phyloP scores from a whole-genome alignment of 2,113 vertebrate genomes.

The Catharus minimus region DNA sequence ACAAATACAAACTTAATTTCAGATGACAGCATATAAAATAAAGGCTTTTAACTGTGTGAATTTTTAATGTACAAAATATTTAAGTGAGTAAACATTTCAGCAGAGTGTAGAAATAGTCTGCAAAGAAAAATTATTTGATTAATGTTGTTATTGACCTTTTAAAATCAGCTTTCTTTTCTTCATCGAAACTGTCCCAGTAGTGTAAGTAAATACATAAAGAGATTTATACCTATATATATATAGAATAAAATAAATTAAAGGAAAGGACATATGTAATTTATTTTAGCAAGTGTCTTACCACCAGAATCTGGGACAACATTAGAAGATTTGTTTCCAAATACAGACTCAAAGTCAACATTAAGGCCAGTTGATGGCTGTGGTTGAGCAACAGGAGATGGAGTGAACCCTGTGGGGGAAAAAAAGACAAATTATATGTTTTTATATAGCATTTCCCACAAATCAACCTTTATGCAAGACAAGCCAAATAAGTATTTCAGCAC shows the following conservation, averaged over 20 bases:
- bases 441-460: background rate
- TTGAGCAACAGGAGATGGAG: constrained; percentile 83
- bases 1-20: background rate
- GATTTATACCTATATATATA: background rate
- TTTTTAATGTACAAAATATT: background rate
- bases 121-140: background rate
- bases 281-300: constrained; percentile 76
- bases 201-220: background rate
- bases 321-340: constrained; percentile 93
- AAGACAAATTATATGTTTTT: background rate
- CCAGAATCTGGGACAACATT: constrained; percentile 82
- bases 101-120: fast-evolving
- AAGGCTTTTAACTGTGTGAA: background rate
- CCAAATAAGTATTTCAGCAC: background rate
- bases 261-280: background rate
- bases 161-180: background rate
- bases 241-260: background rate
- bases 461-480: background rate
- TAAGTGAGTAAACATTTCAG: background rate
- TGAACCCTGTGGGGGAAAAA: constrained; percentile 78
- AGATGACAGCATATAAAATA: background rate
- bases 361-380: constrained; percentile 85
- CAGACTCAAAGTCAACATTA: constrained; percentile 95
- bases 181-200: background rate
- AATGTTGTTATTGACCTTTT: background rate